Conservation (phyloP, 1,140 invertebrate genomes). For the Drosophila navojoa region DNA sequence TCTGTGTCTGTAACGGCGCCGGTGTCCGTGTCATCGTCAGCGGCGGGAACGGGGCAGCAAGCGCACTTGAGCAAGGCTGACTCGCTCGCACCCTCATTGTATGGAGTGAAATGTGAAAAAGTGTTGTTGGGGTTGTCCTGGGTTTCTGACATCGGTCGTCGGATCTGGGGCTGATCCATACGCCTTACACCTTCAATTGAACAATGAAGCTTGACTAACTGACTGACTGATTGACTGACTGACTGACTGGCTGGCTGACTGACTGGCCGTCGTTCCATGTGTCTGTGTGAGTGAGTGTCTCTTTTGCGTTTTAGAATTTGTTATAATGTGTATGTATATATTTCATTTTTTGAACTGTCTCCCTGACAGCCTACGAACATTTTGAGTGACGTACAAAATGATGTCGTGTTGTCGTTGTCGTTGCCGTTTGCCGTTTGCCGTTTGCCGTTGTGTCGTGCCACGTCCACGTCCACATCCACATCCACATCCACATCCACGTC, state of each 20-base stretch:
- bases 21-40: conserved; percentile 52
- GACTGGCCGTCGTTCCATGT: conserved; percentile 9
- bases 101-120: neutral
- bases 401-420: conserved; percentile 75
- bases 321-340: conserved; percentile 66
- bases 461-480: conserved; percentile 27
- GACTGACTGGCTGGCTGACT: conserved; percentile 7
- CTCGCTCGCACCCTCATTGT: conserved; percentile 2
- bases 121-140: conserved; percentile 17
- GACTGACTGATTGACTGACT: conserved; percentile 21
- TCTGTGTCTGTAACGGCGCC: conserved; percentile 3
- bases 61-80: conserved; percentile 28
- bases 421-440: conserved; percentile 12
- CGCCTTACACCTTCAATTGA: conserved; percentile 17
- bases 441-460: conserved; percentile 52
- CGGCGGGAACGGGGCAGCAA: conserved; percentile 12
- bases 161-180: conserved; percentile 16
- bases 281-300: conserved; percentile 47
- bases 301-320: conserved; percentile 74
- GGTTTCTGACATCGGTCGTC: neutral
- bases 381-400: conserved; percentile 82
- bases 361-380: conserved; percentile 75
- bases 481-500: conserved; percentile 23
- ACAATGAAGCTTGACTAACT: conserved; percentile 22
- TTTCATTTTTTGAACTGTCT: conserved; percentile 79